Evolutionary conservation across 2,888 invertebrate species (phyloP), one percentile per base, ranked within the genome.

Genomic region (Lobophora halterata): DNA sequence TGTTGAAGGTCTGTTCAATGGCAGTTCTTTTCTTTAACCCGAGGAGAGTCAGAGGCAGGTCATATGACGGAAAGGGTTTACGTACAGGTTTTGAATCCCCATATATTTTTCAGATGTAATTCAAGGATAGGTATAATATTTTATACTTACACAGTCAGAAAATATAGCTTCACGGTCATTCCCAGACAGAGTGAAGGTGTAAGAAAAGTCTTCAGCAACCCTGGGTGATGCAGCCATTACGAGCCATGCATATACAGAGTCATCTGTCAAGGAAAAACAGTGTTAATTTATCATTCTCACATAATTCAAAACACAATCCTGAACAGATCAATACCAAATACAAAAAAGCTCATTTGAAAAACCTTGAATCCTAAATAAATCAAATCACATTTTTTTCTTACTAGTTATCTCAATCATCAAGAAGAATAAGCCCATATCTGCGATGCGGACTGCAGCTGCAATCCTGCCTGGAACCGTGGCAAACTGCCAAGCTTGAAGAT

Each of bases 151-250:
- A 49, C 71, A 71, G 47, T 87, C 85, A 10, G 81, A 77, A 57
- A 87, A 87, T 51, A 86, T 83, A 35, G 85, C 86, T 70, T 87
- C 86, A 25, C 86, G 71, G 42, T 86, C 85, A 57, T 79, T 82
- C 41, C 87, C 87, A 44, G 85, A 82, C 49, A 87, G 71, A 29
- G 83, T 86, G 31, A 86, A 64, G 1, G 79, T 79, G 55, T 87
- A 87, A 36, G 63, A 65, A 58, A 77, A 86, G 41, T 76, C 71
- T 39, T 79, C 72, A 19, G 87, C 76, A 16, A 85, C 71, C 78
- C 76, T 77, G 2, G 80, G 77, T 1, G 83, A 65, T 3, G 85
- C 71, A 2, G 83, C 85, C 85, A 86, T 87, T 5, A 79, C 69
- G 19, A 86, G 43, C 85, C 85, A 87, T 9, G 83, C 75, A 35